Evolutionary conservation across 1,140 invertebrate species (phyloP), one percentile per base, ranked within the genome.

Genomic region (Pemphigus obesinymphae): DNA sequence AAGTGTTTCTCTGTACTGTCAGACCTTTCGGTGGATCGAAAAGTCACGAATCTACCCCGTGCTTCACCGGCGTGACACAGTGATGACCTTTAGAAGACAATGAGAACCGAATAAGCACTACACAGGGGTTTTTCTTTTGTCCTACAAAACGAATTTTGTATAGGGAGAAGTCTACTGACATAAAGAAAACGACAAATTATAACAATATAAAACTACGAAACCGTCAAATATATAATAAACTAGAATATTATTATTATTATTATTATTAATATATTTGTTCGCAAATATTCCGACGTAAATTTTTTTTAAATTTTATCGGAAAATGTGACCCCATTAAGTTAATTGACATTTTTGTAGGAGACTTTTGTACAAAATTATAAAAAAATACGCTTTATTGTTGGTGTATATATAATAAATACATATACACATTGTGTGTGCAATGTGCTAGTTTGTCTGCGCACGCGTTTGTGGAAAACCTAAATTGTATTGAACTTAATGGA

Each of bases 51-150:
- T 40, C 53, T 26, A 15, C 29, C 45, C 48, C 31, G 15, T 29
- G 7, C 37, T 37, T 58, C 53, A 61, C 34, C 50, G 5, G 34
- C 31, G 15, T 43, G 76, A 80, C 55, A 63, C 8, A 37, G 20
- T 23, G 48, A 78, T 45, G 76, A 80, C 76, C 76, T 80, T 80
- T 80, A 29, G 43, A 80, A 80, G 45, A 80, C 76, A 80, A 80
- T 26, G 55, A 75, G 50, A 37, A n/a, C 29, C 45, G 45, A 55
- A n/a, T n/a, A n/a, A 72, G 72, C 73, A 55, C 75, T 2, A 17
- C 53, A 8, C 75, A 23, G 50, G 55, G 50, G 73, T 15, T 45
- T 45, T 75, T 58, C 76, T 80, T 80, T 80, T 80, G 76, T 61
- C 29, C 3, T 17, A 5, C 34, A 3, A 34, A 75, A 50, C 48